Percentiles rank a stretch among this genome's conserved stretches.
Conservation (phyloP, 2,113 vertebrate species). For the Cavia porcellus region DNA sequence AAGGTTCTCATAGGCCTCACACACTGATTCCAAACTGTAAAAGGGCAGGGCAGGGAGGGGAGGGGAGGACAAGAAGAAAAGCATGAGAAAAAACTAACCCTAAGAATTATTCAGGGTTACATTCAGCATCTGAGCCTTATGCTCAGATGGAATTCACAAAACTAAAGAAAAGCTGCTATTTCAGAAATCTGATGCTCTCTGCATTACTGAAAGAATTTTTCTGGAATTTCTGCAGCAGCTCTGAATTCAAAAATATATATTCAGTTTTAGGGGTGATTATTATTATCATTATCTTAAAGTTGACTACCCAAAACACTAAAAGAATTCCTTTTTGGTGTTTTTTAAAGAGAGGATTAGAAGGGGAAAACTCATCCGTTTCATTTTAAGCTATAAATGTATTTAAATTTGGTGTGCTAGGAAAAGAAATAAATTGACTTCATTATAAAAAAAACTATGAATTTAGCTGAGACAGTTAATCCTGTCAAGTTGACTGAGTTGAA, state of each 20-base stretch:
- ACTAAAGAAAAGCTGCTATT: not conserved
- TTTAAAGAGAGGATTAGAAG: not conserved
- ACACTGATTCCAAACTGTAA: not conserved
- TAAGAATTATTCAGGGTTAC: not conserved
- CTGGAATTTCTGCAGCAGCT: not conserved
- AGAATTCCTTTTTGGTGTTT: not conserved
- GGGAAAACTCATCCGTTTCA: not conserved
- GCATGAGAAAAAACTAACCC: not conserved
- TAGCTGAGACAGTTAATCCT: not conserved
- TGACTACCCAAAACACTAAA: conserved; percentile 31
- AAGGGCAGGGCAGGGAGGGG: too few species aligned
- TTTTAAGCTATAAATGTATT: not conserved
- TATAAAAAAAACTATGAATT: not conserved
- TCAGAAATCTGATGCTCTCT: not conserved
- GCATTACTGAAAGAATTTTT: not conserved
- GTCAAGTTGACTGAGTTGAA: not conserved
- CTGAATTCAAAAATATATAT: not conserved
- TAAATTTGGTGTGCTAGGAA: conserved; percentile 5
- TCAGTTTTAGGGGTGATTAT: not conserved
- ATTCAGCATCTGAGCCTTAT: not conserved
- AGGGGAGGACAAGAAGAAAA: not conserved
- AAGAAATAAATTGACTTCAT: not conserved
- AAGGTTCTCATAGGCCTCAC: not conserved
- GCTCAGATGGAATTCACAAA: not conserved
- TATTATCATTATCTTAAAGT: not conserved